Conservation (phyloP, 2,888 invertebrate genomes). For the Microctonus hyperodae region DNA sequence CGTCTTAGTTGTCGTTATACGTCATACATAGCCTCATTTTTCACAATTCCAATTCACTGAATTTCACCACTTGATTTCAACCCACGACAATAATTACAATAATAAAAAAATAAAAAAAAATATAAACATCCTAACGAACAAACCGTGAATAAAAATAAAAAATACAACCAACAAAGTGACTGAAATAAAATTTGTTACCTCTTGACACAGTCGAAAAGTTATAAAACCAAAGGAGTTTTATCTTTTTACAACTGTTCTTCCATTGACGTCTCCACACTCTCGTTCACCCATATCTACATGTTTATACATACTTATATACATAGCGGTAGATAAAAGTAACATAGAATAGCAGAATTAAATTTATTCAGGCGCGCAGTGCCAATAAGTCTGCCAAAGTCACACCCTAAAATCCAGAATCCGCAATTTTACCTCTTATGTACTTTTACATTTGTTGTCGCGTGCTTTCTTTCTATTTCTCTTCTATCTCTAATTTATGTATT, state of each 20-base stretch:
- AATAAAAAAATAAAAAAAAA: background rate
- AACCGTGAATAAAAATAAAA: background rate
- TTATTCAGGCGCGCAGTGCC: constrained; percentile 60
- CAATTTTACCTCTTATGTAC: constrained; percentile 33
- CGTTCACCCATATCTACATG: background rate
- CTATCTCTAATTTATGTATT: background rate
- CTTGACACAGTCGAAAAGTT: too few species aligned
- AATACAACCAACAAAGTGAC: background rate
- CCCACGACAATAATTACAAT: background rate
- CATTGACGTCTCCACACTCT: background rate
- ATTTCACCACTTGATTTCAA: constrained; percentile 3
- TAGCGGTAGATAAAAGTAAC: constrained; percentile 8
- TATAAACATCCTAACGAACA: background rate
- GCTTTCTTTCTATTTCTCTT: constrained; percentile 24
- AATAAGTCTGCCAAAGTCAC: constrained; percentile 59
- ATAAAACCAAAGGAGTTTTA: too few species aligned
- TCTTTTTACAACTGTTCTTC: too few species aligned
- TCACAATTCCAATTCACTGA: background rate
- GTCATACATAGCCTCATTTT: constrained; percentile 2
- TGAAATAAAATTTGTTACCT: background rate
- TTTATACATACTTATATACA: background rate
- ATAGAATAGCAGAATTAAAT: constrained; percentile 58
- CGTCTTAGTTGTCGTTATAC: constrained; percentile 18
- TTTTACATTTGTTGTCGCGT: constrained; percentile 24
- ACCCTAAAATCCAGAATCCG: constrained; percentile 57